Evolutionary conservation across 1,140 invertebrate species (phyloP).

Genomic region (Lordiphosa stackelbergi): DNA sequence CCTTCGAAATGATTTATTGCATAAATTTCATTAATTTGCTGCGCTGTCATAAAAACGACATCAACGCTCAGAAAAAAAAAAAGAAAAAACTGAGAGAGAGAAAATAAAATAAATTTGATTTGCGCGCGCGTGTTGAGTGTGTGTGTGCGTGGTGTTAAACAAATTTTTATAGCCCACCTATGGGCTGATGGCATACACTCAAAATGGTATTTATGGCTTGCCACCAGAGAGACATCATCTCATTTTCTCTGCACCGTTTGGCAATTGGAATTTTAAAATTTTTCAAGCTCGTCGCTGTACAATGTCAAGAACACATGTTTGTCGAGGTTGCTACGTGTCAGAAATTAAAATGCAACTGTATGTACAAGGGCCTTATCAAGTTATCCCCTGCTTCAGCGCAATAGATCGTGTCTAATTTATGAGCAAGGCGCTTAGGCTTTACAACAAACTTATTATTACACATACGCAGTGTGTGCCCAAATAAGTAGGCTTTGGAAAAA

Average conservation of each 20-base stretch:
- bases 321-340: slow-evolving; percentile 55
- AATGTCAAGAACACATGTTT: slow-evolving; percentile 64
- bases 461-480: slow-evolving; percentile 18
- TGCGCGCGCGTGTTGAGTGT: slow-evolving; percentile 11
- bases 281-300: slow-evolving; percentile 10
- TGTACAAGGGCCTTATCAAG: slow-evolving; percentile 30
- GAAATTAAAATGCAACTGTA: slow-evolving; percentile 55
- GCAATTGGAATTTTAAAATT: slow-evolving; percentile 15
- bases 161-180: slow-evolving; percentile 39
- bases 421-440: slow-evolving; percentile 8
- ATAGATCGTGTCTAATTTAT: slow-evolving; percentile 71
- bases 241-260: slow-evolving; percentile 10
- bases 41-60: slow-evolving; percentile 66
- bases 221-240: slow-evolving; percentile 1
- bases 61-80: slow-evolving; percentile 20
- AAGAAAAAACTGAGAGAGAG: slow-evolving; percentile 3
- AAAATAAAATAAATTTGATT: slow-evolving; percentile 27
- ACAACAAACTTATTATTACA: slow-evolving; percentile 31
- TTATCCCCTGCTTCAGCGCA: slow-evolving; percentile 44
- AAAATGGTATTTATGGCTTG: slow-evolving; percentile 7
- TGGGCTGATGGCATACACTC: slow-evolving; percentile 23
- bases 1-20: slow-evolving; percentile 61
- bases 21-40: slow-evolving; percentile 69
- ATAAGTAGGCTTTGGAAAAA: slow-evolving; percentile 24
- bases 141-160: slow-evolving; percentile 28